These are phyloP conservation scores for Lithophane socia DNA, from an alignment of 2,888 invertebrate species.

Conservation along the genomic window DNA sequence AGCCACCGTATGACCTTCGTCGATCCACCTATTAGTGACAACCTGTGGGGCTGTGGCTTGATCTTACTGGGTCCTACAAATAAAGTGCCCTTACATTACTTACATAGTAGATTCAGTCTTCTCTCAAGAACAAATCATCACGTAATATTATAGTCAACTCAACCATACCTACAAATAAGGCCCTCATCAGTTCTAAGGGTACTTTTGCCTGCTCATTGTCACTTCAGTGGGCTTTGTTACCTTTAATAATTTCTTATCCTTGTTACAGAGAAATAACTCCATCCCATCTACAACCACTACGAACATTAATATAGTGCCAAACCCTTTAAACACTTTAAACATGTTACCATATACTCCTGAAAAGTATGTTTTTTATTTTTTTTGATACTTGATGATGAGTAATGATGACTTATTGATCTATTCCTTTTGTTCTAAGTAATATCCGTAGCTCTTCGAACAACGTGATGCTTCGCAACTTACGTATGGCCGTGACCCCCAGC, in stretches of 20 bases:
- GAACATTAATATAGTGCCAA: conserved; percentile 22
- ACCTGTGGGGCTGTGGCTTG: background rate
- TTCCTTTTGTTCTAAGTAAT: background rate
- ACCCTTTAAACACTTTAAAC: conserved; percentile 17
- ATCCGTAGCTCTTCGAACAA: conserved; percentile 17
- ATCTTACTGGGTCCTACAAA: background rate
- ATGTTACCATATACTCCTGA: conserved; percentile 25
- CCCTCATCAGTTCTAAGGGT: background rate
- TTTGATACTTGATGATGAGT: too few species aligned
- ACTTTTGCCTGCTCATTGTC: background rate
- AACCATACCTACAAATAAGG: background rate
- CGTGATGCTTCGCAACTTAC: conserved; percentile 43
- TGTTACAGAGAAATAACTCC: conserved; percentile 41
- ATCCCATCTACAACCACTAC: background rate
- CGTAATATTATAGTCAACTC: background rate
- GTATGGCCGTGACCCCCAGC: conserved; percentile 49
- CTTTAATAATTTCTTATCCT: background rate
- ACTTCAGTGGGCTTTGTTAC: background rate
- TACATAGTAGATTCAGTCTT: background rate
- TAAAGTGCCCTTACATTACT: background rate
- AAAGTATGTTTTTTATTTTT: conserved; percentile 33
- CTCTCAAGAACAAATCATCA: background rate
- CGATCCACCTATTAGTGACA: background rate
- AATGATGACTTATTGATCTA: background rate
- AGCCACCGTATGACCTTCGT: background rate